These are phyloP conservation scores for Patiria pectinifera DNA, from an alignment of 53 echinoderm and acorn worm genomes.

Conservation along the genomic window DNA sequence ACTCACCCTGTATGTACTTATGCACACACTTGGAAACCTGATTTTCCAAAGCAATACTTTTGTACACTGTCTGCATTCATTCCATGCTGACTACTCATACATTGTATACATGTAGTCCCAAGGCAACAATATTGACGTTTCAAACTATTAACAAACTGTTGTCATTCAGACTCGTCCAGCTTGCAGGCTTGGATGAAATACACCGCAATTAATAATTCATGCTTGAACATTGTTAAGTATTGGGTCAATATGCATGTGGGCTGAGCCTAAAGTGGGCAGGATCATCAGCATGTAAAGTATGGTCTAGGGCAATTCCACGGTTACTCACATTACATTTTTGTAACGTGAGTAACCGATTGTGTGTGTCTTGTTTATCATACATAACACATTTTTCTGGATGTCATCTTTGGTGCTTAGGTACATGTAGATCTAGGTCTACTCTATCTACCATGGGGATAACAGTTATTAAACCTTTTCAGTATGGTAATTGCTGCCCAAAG, in stretches of 20 bases:
- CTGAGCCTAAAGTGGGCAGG: neutral
- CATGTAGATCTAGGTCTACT: too few relatives aligned
- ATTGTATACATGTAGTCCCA: neutral
- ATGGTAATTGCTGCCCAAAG: too few relatives aligned
- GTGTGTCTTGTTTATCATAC: too few relatives aligned
- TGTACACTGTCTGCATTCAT: neutral
- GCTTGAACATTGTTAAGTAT: neutral
- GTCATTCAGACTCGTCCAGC: neutral
- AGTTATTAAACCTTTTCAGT: too few relatives aligned
- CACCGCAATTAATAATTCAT: neutral
- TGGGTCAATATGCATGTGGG: neutral
- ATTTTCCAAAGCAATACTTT: neutral
- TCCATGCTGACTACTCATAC: neutral
- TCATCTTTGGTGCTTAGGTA: too few relatives aligned
- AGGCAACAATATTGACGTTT: slow-evolving; percentile 21
- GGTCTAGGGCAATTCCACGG: too few relatives aligned
- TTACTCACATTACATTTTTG: too few relatives aligned
- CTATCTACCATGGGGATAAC: too few relatives aligned
- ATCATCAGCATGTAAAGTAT: neutral
- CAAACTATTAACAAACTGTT: neutral
- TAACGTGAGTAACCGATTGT: too few relatives aligned
- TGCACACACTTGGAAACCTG: too few relatives aligned
- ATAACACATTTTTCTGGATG: too few relatives aligned
- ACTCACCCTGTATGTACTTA: too few relatives aligned
- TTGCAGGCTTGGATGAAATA: neutral